These are phyloP conservation scores for Netta rufina DNA, from an alignment of 2,797 vertebrate species.

Conservation along the genomic window DNA sequence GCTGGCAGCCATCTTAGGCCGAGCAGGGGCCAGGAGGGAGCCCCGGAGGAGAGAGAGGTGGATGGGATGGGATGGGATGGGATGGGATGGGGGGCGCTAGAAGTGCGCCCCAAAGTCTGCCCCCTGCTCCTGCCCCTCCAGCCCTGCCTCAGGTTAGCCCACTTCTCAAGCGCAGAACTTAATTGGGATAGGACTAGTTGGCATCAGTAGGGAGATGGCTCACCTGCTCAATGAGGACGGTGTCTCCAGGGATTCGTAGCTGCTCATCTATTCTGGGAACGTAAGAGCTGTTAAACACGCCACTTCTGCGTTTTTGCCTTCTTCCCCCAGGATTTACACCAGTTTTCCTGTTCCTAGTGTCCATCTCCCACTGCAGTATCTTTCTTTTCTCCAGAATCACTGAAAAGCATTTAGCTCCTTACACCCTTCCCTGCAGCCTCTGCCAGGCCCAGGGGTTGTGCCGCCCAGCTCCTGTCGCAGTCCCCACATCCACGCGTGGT, in stretches of 20 bases:
- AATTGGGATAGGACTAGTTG: not conserved
- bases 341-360: not conserved
- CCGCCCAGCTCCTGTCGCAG: not conserved
- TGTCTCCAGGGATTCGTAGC: not conserved
- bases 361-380: not conserved
- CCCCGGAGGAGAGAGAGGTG: not conserved
- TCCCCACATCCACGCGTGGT: not conserved
- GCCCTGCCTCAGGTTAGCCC: not conserved
- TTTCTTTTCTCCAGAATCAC: not conserved
- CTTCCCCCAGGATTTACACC: not conserved
- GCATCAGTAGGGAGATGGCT: not conserved
- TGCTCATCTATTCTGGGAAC: not conserved
- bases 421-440: not conserved
- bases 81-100: not conserved
- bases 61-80: not conserved
- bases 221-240: not conserved
- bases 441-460: not conserved
- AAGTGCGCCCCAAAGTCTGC: not conserved
- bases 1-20: not conserved
- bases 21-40: not conserved
- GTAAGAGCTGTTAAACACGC: not conserved
- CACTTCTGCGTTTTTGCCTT: not conserved
- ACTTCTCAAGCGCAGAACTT: not conserved
- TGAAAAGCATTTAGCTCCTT: not conserved
- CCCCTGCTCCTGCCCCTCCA: accelerated